Conservation (phyloP, 2,113 vertebrate species). For the Aviceda subcristata region DNA sequence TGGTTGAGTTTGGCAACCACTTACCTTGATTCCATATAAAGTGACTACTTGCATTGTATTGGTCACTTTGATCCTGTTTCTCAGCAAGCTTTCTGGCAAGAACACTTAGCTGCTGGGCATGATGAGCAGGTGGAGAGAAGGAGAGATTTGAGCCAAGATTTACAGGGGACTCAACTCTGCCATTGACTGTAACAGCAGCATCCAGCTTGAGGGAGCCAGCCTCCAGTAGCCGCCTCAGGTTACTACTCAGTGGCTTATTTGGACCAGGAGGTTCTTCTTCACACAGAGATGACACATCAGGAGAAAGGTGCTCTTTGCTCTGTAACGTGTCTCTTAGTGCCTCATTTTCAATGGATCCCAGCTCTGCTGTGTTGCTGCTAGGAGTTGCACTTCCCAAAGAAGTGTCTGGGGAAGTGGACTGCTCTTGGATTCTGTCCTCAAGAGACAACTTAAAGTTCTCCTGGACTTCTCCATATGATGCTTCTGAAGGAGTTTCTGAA, state of each 20-base stretch:
- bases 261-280: constrained; percentile 85
- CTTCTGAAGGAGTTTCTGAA: constrained; percentile 94
- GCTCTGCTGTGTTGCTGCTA: constrained; percentile 86
- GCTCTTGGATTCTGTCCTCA: constrained; percentile 80
- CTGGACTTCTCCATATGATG: constrained; percentile 93
- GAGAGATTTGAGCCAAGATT: constrained; percentile 80
- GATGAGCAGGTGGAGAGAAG: constrained; percentile 90
- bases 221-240: constrained; percentile 91
- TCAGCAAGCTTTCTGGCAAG: constrained; percentile 93
- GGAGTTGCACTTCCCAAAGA: constrained; percentile 92
- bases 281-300: constrained; percentile 86
- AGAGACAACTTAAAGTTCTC: constrained; percentile 89
- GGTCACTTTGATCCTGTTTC: constrained; percentile 83
- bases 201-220: constrained; percentile 91
- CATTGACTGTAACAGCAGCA: constrained; percentile 75
- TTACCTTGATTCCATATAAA: constrained; percentile 96
- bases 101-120: constrained; percentile 95
- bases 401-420: constrained; percentile 86
- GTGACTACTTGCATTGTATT: constrained; percentile 76
- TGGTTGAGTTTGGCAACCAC: constrained; percentile 86
- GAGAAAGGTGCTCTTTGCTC: constrained; percentile 88
- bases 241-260: constrained; percentile 94
- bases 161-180: constrained; percentile 82
- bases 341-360: constrained; percentile 84
- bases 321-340: constrained; percentile 74